Conservation (phyloP, 2,113 vertebrate species). For the Oncorhynchus kisutch region DNA sequence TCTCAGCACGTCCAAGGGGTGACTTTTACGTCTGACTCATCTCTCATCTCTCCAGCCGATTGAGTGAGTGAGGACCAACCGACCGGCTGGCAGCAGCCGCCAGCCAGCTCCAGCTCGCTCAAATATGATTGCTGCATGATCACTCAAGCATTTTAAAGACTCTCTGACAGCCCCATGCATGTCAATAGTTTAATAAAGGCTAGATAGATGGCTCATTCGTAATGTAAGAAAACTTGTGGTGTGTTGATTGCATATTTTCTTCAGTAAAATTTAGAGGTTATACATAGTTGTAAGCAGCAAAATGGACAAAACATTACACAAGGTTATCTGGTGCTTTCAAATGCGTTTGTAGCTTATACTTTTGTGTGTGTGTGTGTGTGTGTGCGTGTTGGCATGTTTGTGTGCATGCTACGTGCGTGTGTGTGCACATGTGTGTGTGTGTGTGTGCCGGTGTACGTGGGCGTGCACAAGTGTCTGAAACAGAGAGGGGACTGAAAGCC, state of each 20-base stretch:
- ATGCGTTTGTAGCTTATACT: background rate
- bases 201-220: background rate
- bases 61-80: too few species aligned
- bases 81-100: background rate
- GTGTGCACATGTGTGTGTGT: too few species aligned
- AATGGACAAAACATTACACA: background rate
- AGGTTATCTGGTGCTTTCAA: background rate
- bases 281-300: background rate
- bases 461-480: background rate
- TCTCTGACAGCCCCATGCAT: background rate
- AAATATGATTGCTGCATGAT: background rate
- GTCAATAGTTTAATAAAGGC: background rate
- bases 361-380: background rate
- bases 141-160: background rate
- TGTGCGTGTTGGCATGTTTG: background rate
- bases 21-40: constrained; percentile 61
- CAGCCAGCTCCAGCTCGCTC: background rate
- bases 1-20: constrained; percentile 38
- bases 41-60: constrained; percentile 30
- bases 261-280: background rate
- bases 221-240: too few species aligned
- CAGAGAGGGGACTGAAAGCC: constrained; percentile 7
- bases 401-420: background rate
- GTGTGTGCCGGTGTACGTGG: background rate
- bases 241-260: too few species aligned